These are phyloP conservation scores for Colaptes auratus DNA, from an alignment of 2,113 vertebrate genomes.

Conservation along the genomic window DNA sequence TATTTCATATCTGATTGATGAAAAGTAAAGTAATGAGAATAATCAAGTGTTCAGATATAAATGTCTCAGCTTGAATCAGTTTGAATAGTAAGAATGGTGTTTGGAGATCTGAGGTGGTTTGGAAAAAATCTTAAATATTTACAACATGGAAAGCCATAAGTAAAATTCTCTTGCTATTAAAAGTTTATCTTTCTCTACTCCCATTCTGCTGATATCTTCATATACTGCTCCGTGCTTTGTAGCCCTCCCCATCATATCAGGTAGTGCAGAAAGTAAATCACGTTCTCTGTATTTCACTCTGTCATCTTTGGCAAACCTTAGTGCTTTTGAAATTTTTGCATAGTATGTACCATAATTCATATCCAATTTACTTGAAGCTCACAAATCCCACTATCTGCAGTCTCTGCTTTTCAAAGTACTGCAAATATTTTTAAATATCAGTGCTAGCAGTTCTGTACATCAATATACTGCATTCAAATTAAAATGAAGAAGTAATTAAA, in stretches of 20 bases:
- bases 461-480: neutral
- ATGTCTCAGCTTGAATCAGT: neutral
- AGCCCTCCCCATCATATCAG: neutral
- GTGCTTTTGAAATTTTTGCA: neutral
- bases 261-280: neutral
- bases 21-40: neutral
- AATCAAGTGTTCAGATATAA: neutral
- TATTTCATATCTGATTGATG: neutral
- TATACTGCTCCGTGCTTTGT: neutral
- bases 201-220: neutral
- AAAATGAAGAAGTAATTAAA: neutral
- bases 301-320: neutral
- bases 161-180: neutral
- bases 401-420: neutral
- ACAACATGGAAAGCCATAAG: neutral
- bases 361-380: neutral
- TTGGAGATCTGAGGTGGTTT: neutral
- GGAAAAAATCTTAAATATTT: neutral
- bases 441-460: neutral
- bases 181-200: rapidly evolving
- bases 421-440: neutral
- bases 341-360: neutral
- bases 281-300: neutral
- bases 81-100: neutral
- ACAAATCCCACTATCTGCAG: neutral